Conservation (phyloP, 2,888 invertebrate genomes). For the Eueremaeus valkanovi region DNA sequence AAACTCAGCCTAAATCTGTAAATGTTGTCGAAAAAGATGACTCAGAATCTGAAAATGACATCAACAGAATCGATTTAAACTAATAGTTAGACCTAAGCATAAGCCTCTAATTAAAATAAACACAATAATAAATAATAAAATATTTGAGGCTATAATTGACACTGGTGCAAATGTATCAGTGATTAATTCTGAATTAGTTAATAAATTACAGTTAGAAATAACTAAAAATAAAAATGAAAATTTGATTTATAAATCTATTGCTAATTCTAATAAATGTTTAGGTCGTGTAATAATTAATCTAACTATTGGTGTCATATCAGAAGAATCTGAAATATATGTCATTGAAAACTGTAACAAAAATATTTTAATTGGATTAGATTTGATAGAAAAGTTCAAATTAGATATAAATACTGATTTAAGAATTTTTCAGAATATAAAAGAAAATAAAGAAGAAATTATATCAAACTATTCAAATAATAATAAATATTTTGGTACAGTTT, state of each 20-base stretch:
- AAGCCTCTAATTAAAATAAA: not conserved
- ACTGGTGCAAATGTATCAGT: not conserved
- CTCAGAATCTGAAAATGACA: not conserved
- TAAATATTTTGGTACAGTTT: not conserved
- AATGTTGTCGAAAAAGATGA: not conserved
- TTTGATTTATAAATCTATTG: not conserved
- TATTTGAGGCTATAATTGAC: not conserved
- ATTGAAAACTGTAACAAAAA: not conserved
- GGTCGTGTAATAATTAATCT: not conserved
- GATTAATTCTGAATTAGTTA: not conserved
- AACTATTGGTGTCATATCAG: not conserved
- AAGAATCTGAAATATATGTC: not conserved
- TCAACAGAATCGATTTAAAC: not conserved
- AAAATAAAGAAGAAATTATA: not conserved
- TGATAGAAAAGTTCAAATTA: not conserved
- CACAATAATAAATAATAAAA: not conserved
- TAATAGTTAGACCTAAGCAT: not conserved
- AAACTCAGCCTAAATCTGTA: not conserved
- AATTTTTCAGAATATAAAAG: not conserved
- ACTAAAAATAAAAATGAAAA: not conserved
- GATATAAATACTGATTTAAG: not conserved
- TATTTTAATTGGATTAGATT: conserved; percentile 13
- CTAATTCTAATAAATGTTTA: not conserved
- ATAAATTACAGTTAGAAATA: not conserved
- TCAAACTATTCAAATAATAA: not conserved